Evolutionary conservation across 2,113 vertebrate genomes (phyloP), one percentile per base, ranked within the genome.

Genomic region (Ifrita kowaldi): DNA sequence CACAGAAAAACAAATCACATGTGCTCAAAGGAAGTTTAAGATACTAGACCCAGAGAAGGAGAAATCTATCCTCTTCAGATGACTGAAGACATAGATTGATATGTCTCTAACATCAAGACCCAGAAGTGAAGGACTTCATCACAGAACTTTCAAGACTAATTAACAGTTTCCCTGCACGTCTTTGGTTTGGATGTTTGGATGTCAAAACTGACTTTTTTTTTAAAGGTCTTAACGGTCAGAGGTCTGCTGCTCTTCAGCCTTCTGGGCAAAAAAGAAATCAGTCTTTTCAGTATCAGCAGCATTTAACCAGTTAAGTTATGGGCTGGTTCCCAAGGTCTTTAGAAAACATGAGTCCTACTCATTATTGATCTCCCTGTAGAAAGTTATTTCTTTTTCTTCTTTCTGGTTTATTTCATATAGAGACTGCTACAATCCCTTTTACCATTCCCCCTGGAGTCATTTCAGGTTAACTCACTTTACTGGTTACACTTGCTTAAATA

Each of bases 361-460:
- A 77, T 83, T 95, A 94, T 74, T 83, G 68, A 90, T 77, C 63
- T 93, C 83, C n/a, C 59, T 59, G 42, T 32, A 92, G 37, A 93
- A 93, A 86, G 88, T 77, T 69, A 69, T 78, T 95, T 82, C 47
- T 84, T 93, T 84, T 86, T 49, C 41, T 86, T 90, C 63, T 67
- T 87, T 81, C 59, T 75, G 22, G 27, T 81, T 95, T 81, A 56
- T 87, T 96, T 95, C 77, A 92, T 84, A 76, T 7, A 91, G 81
- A 89, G 22, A 69, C 50, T 87, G 53, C 52, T 76, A 87, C 53
- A 89, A 92, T 65, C 94, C 62, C 65, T 96, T 94, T 85, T 71
- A 89, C 94, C 74, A 46, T 87, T 91, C 74, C 57, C 90, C 30
- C 32, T 56, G 57, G 89, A 89, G 91, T 71, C n/a, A 71, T 82